A percentile compares a stretch with the other conserved stretches of the same genome.
Evolutionary conservation across 2,888 invertebrate species (phyloP).

Genomic region (Dendrolimus houi): DNA sequence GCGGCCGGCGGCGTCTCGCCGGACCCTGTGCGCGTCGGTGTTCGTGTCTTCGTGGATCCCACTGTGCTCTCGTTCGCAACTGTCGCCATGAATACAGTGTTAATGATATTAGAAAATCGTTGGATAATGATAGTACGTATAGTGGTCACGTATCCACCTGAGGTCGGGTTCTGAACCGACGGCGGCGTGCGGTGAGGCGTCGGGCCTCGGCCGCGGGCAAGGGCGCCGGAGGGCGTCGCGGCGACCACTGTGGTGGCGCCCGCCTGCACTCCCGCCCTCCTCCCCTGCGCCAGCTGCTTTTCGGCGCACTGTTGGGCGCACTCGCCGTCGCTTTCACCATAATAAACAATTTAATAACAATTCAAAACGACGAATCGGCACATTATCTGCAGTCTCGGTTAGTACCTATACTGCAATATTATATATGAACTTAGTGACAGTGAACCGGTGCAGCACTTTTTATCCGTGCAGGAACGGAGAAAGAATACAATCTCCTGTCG

Average conservation of each 20-base stretch:
- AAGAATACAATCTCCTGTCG: too few relatives aligned
- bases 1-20: slow-evolving; percentile 9
- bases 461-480: too few relatives aligned
- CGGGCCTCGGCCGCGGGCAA: slow-evolving; percentile 1
- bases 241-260: slow-evolving; percentile 1
- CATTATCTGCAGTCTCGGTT: background rate
- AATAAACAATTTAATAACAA: background rate
- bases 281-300: slow-evolving; percentile 24
- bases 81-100: background rate
- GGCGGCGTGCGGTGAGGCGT: slow-evolving; percentile 1
- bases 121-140: background rate
- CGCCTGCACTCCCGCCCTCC: background rate
- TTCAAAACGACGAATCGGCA: background rate
- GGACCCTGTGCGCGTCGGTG: slow-evolving; percentile 1
- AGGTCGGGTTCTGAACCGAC: background rate
- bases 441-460: too few relatives aligned
- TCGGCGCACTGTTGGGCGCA: slow-evolving; percentile 40
- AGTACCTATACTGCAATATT: background rate
- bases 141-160: background rate
- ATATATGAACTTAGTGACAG: background rate
- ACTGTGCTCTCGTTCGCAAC: background rate
- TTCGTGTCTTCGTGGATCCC: background rate
- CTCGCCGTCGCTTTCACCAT: slow-evolving; percentile 28
- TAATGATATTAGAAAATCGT: background rate
- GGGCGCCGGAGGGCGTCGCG: background rate